Evolutionary conservation across 2,797 vertebrate genomes (phyloP), one percentile per base, ranked within the genome.

Genomic region (Melanogrammus aeglefinus): DNA sequence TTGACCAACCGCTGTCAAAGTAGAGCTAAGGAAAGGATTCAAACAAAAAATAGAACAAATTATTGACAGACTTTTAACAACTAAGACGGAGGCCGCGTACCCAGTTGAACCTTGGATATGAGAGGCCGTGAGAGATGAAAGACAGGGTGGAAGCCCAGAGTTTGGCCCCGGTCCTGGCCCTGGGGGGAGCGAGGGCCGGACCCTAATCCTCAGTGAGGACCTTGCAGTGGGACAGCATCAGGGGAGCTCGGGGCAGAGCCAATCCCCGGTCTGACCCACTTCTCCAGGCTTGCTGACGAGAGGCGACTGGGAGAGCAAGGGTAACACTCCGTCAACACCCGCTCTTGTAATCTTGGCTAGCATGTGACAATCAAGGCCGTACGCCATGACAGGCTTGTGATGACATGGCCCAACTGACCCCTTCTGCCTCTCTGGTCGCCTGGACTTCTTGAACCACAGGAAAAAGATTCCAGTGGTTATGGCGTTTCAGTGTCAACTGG

Each of bases 401-500:
- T 92, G 92, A 93, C 92, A 92, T 14, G 76, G 57, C 85, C 86
- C 80, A 76, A 83, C 33, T 38, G 86, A 89, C 83, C 80, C 78
- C 86, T 87, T 83, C 82, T 78, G 81, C 86, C 84, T 87, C 84
- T 80, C 82, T 75, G 82, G 82, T 87, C 86, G 89, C 90, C 89
- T 84, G 83, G 88, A 90, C 87, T 35, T 90, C 87, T 93, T 88
- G 90, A 89, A 89, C 36, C 38, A 12, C 88, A 78, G 71, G 86
- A 84, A 87, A 88, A 92, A 86, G 31, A 87, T 88, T 85, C 83
- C 91, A 88, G 85, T 87, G 90, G 89, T 92, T 90, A 91, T 89
- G 92, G 91, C 91, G 82, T 92, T 91, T 92, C 85, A 88, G 88
- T 92, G 92, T 91, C 92, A 93, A 87, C 82, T 89, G 89, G 90